Percentiles rank a stretch among this genome's conserved stretches.
Evolutionary conservation across 2,888 invertebrate genomes (phyloP).

Genomic region (Ferdinandea cuprea): DNA sequence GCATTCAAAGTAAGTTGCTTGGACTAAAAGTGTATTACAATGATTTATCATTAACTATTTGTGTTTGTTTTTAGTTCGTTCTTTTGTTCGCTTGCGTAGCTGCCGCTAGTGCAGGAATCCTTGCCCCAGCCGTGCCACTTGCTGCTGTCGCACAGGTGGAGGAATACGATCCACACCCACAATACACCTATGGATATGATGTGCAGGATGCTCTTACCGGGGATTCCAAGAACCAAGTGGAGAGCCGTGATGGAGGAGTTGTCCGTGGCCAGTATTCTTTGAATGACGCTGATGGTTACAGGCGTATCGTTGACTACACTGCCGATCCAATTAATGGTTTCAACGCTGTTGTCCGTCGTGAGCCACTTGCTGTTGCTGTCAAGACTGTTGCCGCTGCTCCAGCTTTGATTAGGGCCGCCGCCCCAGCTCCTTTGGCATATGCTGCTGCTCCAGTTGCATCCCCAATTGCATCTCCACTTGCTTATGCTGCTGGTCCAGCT

Average conservation of each 20-base stretch:
- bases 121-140: conserved; percentile 79
- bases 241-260: conserved; percentile 81
- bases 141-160: conserved; percentile 76
- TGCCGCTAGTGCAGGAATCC: conserved; percentile 79
- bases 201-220: conserved; percentile 80
- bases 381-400: conserved; percentile 38
- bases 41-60: conserved; percentile 37
- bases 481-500: conserved; percentile 79
- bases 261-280: conserved; percentile 81
- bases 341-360: conserved; percentile 76
- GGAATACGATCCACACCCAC: conserved; percentile 81
- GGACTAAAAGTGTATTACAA: conserved; percentile 49
- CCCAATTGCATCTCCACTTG: conserved; percentile 18
- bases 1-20: conserved; percentile 81
- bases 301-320: conserved; percentile 78
- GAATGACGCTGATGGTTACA: conserved; percentile 80
- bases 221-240: conserved; percentile 81
- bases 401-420: conserved; percentile 77
- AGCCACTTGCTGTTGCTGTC: conserved; percentile 52
- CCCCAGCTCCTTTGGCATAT: too few relatives aligned
- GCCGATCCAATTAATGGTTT: conserved; percentile 77
- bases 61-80: conserved; percentile 78
- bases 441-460: conserved; percentile 68
- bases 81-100: conserved; percentile 80
- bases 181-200: conserved; percentile 80